Evolutionary conservation across 1,140 invertebrate genomes (phyloP), one percentile per base, ranked within the genome.

Genomic region (Microplitis demolitor): DNA sequence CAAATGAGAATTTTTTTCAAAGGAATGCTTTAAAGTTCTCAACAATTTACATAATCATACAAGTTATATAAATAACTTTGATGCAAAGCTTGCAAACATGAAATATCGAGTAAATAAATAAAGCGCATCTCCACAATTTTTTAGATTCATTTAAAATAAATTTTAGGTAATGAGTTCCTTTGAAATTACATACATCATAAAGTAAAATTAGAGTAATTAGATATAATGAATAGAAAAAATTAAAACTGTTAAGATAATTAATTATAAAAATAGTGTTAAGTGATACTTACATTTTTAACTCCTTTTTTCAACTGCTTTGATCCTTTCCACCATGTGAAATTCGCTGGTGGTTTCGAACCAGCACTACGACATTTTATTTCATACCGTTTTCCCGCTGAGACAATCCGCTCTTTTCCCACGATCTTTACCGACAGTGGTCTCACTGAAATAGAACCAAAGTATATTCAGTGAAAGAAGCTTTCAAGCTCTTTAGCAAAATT

Each of bases 241-340:
- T 31, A 11, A 58, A 33, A 13, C 45, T 24, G 33, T 58, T 9
- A 24, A 34, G 31, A 8, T 61, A 3, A 24, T 61, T 5, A 33
- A 11, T 61, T 5, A 39, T 35, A 39, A 50, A 62, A 34, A 33
- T 31, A 62, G 31, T 51, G 8, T 66, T 14, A 33, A 31, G 16
- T 13, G n/a, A 3, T 72, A 87, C 88, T 90, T 82, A 90, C 88
- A 74, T 86, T 88, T 77, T 84, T 86, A 37, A 72, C 85, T 33
- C 83, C 82, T 66, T 83, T 84, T 77, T 88, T 86, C 3, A 91
- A 82, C 73, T 88, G 87, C 67, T 88, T 86, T 54, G 87, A 88
- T 35, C 84, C 82, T 72, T 82, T 91, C 89, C 90, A 93, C 91
- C 91, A 93, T 5, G 90, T 90, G 72, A 94, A 89, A 33, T 87